Conservation (phyloP, 2,888 invertebrate genomes). For the Aleiodes testaceus region DNA sequence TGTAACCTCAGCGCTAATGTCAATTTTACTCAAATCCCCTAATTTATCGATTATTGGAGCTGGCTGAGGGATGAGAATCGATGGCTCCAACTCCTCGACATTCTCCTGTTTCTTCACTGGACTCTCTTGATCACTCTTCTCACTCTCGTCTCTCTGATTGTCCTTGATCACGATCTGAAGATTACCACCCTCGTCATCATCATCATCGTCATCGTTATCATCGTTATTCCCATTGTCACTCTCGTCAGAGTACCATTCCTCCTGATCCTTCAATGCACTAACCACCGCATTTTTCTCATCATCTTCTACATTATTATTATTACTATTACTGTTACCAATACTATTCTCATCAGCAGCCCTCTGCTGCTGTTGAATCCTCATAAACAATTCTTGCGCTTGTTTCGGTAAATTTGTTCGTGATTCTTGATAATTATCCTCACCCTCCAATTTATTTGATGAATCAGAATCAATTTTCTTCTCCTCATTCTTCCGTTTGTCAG, state of each 20-base stretch:
- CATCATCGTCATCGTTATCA: conserved; percentile 74
- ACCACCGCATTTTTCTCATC: conserved; percentile 64
- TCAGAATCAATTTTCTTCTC: not conserved
- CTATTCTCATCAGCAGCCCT: conserved; percentile 70
- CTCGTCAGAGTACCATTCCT: conserved; percentile 85
- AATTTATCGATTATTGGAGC: conserved; percentile 78
- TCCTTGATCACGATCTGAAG: conserved; percentile 83
- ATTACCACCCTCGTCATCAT: conserved; percentile 69
- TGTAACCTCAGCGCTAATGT: conserved; percentile 83
- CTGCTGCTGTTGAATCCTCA: conserved; percentile 80
- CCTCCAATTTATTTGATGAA: too few relatives aligned
- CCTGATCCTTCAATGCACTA: conserved; percentile 65
- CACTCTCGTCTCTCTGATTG: conserved; percentile 78
- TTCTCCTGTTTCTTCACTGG: conserved; percentile 42
- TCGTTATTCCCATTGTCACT: conserved; percentile 78
- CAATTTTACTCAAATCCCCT: conserved; percentile 83
- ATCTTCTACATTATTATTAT: conserved; percentile 47
- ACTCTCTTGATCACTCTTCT: conserved; percentile 50
- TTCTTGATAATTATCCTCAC: conserved; percentile 53
- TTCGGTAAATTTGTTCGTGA: conserved; percentile 77
- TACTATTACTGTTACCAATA: conserved; percentile 64
- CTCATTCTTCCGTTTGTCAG: conserved; percentile 54
- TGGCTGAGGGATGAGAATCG: conserved; percentile 72
- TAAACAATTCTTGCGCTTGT: conserved; percentile 79
- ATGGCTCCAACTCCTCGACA: conserved; percentile 49